Conservation (phyloP, 2,113 vertebrate genomes). For the Varanus salvator region DNA sequence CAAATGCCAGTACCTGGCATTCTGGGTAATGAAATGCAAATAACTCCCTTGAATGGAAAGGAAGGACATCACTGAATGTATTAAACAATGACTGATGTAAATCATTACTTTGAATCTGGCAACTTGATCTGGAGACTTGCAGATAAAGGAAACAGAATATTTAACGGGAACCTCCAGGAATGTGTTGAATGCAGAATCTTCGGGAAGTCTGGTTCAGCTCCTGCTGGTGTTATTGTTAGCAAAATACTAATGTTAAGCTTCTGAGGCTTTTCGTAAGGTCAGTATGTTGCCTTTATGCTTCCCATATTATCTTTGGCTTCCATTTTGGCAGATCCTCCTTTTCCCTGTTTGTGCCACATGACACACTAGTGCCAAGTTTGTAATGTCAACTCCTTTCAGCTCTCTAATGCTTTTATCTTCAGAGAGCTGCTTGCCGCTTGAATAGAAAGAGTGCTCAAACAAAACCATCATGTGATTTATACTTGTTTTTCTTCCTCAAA, state of each 20-base stretch:
- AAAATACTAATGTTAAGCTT: conserved; percentile 36
- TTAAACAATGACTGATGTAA: conserved; percentile 60
- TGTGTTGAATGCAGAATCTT: conserved; percentile 42
- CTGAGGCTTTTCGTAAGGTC: conserved; percentile 68
- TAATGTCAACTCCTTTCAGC: conserved; percentile 61
- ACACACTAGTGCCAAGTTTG: conserved; percentile 51
- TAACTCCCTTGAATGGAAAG: conserved; percentile 66
- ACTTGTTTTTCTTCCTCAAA: not conserved
- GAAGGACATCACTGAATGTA: conserved; percentile 56
- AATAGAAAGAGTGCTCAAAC: conserved; percentile 3
- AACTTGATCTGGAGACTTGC: conserved; percentile 55
- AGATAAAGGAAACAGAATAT: conserved; percentile 61
- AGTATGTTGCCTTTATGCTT: conserved; percentile 57
- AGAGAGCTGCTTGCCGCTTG: conserved; percentile 49
- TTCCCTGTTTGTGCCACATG: conserved; percentile 37
- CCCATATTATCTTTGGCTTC: conserved; percentile 57
- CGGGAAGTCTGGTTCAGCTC: not conserved
- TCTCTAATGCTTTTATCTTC: conserved; percentile 62
- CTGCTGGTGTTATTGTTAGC: not conserved
- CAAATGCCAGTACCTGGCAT: conserved; percentile 56
- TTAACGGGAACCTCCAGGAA: conserved; percentile 57
- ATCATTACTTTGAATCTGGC: conserved; percentile 66
- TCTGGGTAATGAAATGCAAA: conserved; percentile 66
- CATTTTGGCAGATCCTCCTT: conserved; percentile 45
- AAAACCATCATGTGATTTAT: conserved; percentile 21